A percentile compares a stretch with the other conserved stretches of the same genome.
Evolutionary conservation across 1,140 invertebrate genomes (phyloP).

Genomic region (Nasonia longicornis): DNA sequence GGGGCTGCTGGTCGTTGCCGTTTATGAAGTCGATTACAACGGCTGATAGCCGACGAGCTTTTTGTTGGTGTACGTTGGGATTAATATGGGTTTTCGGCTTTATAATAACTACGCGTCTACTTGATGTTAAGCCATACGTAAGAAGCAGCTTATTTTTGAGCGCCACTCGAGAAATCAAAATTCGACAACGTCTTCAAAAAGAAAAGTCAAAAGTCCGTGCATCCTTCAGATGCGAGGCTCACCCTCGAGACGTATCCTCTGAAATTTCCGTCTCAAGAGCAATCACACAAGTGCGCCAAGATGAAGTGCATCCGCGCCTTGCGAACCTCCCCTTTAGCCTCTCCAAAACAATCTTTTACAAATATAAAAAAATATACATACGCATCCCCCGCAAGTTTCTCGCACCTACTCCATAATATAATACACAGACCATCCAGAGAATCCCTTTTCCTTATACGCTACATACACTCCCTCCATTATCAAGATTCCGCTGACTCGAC

Average conservation of each 20-base stretch:
- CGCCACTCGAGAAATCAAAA: not conserved
- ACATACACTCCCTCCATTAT: not conserved
- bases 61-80: not conserved
- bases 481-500: conserved; percentile 36
- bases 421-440: not conserved
- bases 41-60: not conserved
- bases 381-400: not conserved
- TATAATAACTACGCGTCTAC: too few relatives aligned
- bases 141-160: too few relatives aligned
- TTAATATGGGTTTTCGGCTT: not conserved
- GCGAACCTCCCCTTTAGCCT: too few relatives aligned
- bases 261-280: too few relatives aligned
- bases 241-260: too few relatives aligned
- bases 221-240: not conserved
- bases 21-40: not conserved
- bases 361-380: too few relatives aligned
- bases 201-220: not conserved
- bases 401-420: not conserved
- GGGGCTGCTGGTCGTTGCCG: not conserved
- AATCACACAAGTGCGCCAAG: too few relatives aligned
- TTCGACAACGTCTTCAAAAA: not conserved
- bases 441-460: not conserved
- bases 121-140: too few relatives aligned
- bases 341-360: too few relatives aligned
- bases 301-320: too few relatives aligned